A percentile compares a stretch with the other conserved stretches of the same genome.
Evolutionary conservation across 1,140 invertebrate genomes (phyloP).

Genomic region (Cydia strobilella): DNA sequence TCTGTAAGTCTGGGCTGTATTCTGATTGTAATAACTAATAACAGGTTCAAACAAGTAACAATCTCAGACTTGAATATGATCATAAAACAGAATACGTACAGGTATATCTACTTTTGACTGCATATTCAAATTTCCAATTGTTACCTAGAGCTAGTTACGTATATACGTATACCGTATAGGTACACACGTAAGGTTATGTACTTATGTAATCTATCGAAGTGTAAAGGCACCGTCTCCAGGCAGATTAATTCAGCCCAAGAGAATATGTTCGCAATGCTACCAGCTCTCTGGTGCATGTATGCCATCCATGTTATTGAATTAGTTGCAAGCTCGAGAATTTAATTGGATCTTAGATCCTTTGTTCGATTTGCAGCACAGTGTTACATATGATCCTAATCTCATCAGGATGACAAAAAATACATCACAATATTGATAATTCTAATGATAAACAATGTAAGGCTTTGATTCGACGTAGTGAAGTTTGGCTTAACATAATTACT

Average conservation of each 20-base stretch:
- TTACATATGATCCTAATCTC: not conserved
- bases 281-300: not conserved
- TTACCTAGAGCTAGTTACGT: not conserved
- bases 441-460: too few relatives aligned
- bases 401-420: too few relatives aligned
- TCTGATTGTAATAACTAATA: too few relatives aligned
- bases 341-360: slow-evolving; percentile 1
- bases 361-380: not conserved
- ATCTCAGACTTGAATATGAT: too few relatives aligned
- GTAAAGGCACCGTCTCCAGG: not conserved
- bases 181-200: not conserved
- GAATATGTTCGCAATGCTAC: not conserved
- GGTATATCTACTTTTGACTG: too few relatives aligned
- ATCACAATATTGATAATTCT: too few relatives aligned
- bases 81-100: too few relatives aligned
- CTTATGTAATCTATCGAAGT: not conserved
- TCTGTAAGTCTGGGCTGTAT: too few relatives aligned
- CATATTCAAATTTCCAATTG: not conserved
- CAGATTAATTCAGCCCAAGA: not conserved
- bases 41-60: too few relatives aligned
- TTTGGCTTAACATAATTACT: too few relatives aligned
- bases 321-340: not conserved
- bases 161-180: too few relatives aligned
- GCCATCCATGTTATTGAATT: slow-evolving; percentile 1
- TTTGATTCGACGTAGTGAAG: too few relatives aligned